Evolutionary conservation across 2,113 vertebrate species (phyloP), one percentile per base, ranked within the genome.

Genomic region (Centropristis striata): DNA sequence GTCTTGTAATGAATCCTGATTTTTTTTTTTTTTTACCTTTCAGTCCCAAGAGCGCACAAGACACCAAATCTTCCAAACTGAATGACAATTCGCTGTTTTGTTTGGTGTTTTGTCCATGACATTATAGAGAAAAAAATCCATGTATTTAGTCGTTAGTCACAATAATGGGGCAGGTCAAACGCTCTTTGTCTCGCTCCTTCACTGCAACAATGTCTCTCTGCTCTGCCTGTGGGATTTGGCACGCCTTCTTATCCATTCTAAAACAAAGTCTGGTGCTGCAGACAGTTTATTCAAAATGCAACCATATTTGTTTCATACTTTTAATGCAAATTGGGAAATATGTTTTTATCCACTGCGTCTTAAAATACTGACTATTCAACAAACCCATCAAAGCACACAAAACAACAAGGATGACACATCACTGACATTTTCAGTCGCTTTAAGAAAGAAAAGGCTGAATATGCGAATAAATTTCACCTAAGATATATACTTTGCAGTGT

Each of bases 371-470:
- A 76, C 47, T 64, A 7, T 28, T 37, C 41, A 14, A 50, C 54
- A 61, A 41, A 63, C 46, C 46, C 14, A 16, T 4, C 11, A 46
- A 44, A 47, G 9, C 68, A 9, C 44, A 58, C 21, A 51, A 73
- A 75, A 55, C 50, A 44, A 12, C 11, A 76, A 68, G 51, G 70
- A 54, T 20, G n/a, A 81, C 16, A n/a, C 47, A 55, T 8, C 21
- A 32, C 60, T 67, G 18, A 0, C 23, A 32, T 50, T 49, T 47
- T 61, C 53, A 61, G 14, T 49, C 21, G n/a, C 8, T 39, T 66
- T 58, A 25, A 23, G 13, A 37, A 27, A 20, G 50, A 32, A 75
- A 80, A 23, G n/a, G 25, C 11, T 58, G 67, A 63, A 54, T 18
- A 61, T 46, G 39, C 65, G 25, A 71, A 63, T 20, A 50, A 44